Evolutionary conservation across 2,797 vertebrate genomes (phyloP), one percentile per base, ranked within the genome.

Genomic region (Todus mexicanus): DNA sequence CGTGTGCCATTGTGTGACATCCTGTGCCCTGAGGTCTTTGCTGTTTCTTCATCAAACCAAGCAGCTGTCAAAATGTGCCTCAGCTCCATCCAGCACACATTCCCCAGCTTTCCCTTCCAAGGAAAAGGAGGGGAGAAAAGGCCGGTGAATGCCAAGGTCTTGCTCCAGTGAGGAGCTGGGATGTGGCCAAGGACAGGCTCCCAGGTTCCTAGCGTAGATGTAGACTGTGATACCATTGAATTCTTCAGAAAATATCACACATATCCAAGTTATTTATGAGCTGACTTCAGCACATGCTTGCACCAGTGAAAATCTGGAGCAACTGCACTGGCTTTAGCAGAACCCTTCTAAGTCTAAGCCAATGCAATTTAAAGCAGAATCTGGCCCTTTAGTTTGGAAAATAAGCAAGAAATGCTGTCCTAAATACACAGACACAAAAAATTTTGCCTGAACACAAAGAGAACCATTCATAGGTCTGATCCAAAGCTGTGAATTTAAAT

Each of bases 101-200:
- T 95, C 66, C 20, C 47, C 70, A 83, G 73, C 54, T 85, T 93
- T 91, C 43, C 33, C 6, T 21, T 93, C 92, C 95, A 96, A 96
- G 66, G 75, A 86, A 75, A 91, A 77, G 54, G 25, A 93, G 47
- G 7, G 38, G 51, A 90, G 64, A 92, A 88, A 61, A 93, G 71
- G 60, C 65, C 6, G 1, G 60, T 73, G 74, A 79, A 93, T 94
- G 90, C 75, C 69, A 79, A 89, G 51, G 91, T 96, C 92, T 95
- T 94, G 92, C 89, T 96, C 91, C 70, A 96, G 79, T 90, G 76
- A 90, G 43, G 66, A 96, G 63, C 89, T 94, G 92, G 91, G 85
- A 94, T 56, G 33, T 56, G 74, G 87, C 94, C 96, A 96, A 90
- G 89, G 70, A 91, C 85, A 88, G 37, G 31, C 64, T 87, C 43